Conservation (phyloP, 2,888 invertebrate species). For the Pachycephus smyrnensis region DNA sequence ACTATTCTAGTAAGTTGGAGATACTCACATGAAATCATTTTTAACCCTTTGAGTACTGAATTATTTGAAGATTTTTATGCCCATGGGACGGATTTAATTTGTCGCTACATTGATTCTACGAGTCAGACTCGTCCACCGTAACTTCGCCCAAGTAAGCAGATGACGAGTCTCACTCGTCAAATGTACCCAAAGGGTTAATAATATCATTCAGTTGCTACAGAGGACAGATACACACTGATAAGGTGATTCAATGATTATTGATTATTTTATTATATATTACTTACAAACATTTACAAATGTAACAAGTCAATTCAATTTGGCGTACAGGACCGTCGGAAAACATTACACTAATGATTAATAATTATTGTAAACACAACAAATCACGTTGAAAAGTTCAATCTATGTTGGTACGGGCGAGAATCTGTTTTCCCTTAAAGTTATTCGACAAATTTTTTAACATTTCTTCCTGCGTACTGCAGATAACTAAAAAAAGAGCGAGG, state of each 20-base stretch:
- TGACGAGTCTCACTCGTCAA: no score
- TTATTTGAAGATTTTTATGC: no score
- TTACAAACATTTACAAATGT: slow-evolving; percentile 65
- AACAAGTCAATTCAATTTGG: slow-evolving; percentile 64
- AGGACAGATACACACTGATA: not conserved
- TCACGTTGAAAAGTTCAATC: slow-evolving; percentile 6
- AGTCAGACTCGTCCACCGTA: no score
- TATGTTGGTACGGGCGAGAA: not conserved
- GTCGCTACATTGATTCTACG: no score
- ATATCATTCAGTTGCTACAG: not conserved
- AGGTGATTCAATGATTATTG: slow-evolving; percentile 44
- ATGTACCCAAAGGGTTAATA: no score
- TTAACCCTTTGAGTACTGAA: no score
- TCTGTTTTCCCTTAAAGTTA: slow-evolving; percentile 18
- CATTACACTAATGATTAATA: slow-evolving; percentile 47
- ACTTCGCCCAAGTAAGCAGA: no score
- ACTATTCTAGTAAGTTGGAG: not conserved
- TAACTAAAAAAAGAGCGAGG: not conserved
- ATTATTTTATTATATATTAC: slow-evolving; percentile 62
- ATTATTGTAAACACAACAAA: slow-evolving; percentile 22
- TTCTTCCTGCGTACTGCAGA: not conserved
- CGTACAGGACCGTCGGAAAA: slow-evolving; percentile 58
- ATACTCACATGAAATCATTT: not conserved
- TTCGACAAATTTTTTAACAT: not conserved
- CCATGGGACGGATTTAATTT: no score